Percentiles rank a stretch among this genome's conserved stretches.
Evolutionary conservation across 2,888 invertebrate genomes (phyloP).

Genomic region (Anaspis maculata): DNA sequence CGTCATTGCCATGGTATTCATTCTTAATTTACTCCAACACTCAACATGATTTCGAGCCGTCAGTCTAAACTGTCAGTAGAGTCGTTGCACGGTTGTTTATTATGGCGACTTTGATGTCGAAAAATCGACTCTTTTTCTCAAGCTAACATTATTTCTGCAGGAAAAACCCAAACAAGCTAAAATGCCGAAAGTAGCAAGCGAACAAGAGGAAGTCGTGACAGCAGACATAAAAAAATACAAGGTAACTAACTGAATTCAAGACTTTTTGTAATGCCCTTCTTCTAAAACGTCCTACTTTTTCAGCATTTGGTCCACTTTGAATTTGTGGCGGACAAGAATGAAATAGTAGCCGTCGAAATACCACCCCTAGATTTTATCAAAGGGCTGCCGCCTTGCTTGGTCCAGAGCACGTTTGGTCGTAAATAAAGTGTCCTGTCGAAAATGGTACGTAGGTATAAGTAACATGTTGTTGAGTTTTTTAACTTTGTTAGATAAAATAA

Average conservation of each 20-base stretch:
- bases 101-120: no score
- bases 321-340: no score
- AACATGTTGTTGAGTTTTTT: no score
- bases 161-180: neutral
- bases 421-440: no score
- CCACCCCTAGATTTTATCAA: conserved; percentile 61
- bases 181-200: neutral
- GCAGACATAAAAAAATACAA: conserved; percentile 38
- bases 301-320: conserved; percentile 70
- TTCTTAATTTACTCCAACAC: no score
- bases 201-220: conserved; percentile 2
- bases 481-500: no score
- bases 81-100: no score
- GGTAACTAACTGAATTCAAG: conserved; percentile 31
- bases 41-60: no score
- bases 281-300: conserved; percentile 24
- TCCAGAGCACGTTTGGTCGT: conserved; percentile 56
- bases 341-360: conserved; percentile 70
- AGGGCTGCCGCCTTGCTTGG: conserved; percentile 62
- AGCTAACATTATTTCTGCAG: no score
- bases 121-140: neutral
- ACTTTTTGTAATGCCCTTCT: conserved; percentile 2
- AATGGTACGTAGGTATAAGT: no score
- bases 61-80: no score
- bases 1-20: no score